Evolutionary conservation across 2,888 invertebrate genomes (phyloP).

Genomic region (Watsonalla cultraria): DNA sequence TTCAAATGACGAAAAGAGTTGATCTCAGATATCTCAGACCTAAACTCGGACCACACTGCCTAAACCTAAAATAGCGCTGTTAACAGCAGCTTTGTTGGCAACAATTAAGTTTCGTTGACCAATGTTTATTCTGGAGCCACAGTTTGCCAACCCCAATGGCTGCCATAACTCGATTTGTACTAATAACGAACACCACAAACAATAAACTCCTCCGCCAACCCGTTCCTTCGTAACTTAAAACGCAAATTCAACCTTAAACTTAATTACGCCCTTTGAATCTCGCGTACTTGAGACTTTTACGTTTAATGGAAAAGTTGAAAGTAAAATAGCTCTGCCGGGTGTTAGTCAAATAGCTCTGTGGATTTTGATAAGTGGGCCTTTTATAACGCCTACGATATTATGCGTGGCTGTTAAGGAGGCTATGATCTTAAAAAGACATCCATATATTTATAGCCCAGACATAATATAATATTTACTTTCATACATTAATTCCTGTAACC

Average conservation of each 20-base stretch:
- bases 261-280: constrained; percentile 31
- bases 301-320: not conserved
- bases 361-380: too few relatives aligned
- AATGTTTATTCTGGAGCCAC: constrained; percentile 15
- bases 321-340: too few relatives aligned
- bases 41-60: not conserved
- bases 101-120: constrained; percentile 1
- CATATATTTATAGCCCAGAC: too few relatives aligned
- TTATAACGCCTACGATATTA: too few relatives aligned
- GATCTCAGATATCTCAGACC: too few relatives aligned
- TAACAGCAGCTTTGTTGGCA: not conserved
- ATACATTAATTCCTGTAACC: too few relatives aligned
- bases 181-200: constrained; percentile 47
- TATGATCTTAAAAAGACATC: too few relatives aligned
- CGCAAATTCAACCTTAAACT: constrained; percentile 42
- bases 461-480: too few relatives aligned
- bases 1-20: too few relatives aligned
- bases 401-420: too few relatives aligned
- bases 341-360: too few relatives aligned
- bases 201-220: constrained; percentile 32
- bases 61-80: not conserved
- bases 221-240: constrained; percentile 35
- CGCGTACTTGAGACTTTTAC: constrained; percentile 15
- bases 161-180: constrained; percentile 37
- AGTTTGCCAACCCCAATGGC: constrained; percentile 17